These are phyloP conservation scores for Lontra canadensis DNA, from an alignment of 2,113 vertebrate species.

Conservation along the genomic window DNA sequence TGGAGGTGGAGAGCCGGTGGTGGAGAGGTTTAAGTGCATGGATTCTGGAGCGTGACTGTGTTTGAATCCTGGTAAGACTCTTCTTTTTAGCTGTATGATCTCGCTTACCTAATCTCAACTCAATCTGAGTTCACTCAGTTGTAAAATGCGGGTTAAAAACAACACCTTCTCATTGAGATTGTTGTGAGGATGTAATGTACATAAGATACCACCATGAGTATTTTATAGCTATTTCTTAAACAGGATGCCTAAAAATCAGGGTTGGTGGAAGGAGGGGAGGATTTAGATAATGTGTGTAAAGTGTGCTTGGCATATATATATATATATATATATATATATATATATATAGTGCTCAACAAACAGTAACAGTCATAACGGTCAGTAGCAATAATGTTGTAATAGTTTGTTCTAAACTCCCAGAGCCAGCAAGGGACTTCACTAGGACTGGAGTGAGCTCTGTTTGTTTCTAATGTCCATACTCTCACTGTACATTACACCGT, in stretches of 20 bases:
- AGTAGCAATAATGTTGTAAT: background rate
- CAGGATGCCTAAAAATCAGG: background rate
- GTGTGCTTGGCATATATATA: background rate
- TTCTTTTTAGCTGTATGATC: background rate
- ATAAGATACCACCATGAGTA: background rate
- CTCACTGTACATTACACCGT: rapidly evolving
- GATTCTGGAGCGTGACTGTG: background rate
- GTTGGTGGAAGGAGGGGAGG: background rate
- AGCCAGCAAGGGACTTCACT: background rate
- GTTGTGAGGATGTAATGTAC: background rate
- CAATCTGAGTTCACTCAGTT: background rate
- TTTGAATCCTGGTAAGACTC: background rate
- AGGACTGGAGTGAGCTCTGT: background rate
- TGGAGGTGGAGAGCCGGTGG: rapidly evolving
- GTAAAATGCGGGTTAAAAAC: background rate
- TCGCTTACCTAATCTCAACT: background rate
- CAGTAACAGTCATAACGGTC: background rate
- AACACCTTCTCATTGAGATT: background rate
- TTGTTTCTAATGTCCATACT: background rate
- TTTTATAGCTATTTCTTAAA: conserved; percentile 2
- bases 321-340: background rate
- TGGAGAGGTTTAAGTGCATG: background rate
- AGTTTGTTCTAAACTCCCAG: background rate
- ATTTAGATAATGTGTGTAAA: background rate
- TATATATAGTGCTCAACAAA: background rate